phyloP scores from a whole-genome alignment of 1,140 invertebrate species.

The Ladona fulva region DNA sequence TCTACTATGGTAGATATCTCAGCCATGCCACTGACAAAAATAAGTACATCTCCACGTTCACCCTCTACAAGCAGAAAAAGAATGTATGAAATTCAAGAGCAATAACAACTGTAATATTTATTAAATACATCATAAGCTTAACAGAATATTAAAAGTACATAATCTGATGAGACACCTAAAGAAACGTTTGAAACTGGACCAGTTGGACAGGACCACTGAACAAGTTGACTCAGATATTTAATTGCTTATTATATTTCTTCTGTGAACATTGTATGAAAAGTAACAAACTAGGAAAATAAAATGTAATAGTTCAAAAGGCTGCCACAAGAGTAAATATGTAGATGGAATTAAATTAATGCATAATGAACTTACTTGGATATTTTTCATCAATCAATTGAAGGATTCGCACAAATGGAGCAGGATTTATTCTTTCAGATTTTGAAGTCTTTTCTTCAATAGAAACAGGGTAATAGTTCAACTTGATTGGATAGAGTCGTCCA shows the following conservation, averaged over 20 bases:
- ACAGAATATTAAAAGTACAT: slow-evolving; percentile 16
- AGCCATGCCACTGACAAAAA: slow-evolving; percentile 92
- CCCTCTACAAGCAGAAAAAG: slow-evolving; percentile 47
- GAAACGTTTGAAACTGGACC: too few relatives aligned
- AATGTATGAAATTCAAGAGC: slow-evolving; percentile 15
- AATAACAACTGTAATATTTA: slow-evolving; percentile 17
- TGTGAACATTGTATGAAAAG: too few relatives aligned
- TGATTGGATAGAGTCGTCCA: slow-evolving; percentile 86
- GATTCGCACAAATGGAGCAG: slow-evolving; percentile 84
- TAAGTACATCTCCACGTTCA: slow-evolving; percentile 90
- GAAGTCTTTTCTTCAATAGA: slow-evolving; percentile 57
- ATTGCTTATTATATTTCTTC: too few relatives aligned
- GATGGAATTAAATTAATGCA: too few relatives aligned
- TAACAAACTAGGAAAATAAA: too few relatives aligned
- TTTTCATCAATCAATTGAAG: slow-evolving; percentile 87
- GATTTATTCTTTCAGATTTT: slow-evolving; percentile 70
- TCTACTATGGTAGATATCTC: slow-evolving; percentile 90
- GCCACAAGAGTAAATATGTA: too few relatives aligned
- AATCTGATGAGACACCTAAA: too few relatives aligned
- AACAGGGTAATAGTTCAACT: slow-evolving; percentile 77
- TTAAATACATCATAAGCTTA: slow-evolving; percentile 16
- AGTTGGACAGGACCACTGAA: too few relatives aligned
- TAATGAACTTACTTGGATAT: slow-evolving; percentile 52
- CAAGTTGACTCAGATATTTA: too few relatives aligned
- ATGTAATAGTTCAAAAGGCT: too few relatives aligned